Evolutionary conservation across 2,888 invertebrate species (phyloP).

Genomic region (Sthenelais limicola): DNA sequence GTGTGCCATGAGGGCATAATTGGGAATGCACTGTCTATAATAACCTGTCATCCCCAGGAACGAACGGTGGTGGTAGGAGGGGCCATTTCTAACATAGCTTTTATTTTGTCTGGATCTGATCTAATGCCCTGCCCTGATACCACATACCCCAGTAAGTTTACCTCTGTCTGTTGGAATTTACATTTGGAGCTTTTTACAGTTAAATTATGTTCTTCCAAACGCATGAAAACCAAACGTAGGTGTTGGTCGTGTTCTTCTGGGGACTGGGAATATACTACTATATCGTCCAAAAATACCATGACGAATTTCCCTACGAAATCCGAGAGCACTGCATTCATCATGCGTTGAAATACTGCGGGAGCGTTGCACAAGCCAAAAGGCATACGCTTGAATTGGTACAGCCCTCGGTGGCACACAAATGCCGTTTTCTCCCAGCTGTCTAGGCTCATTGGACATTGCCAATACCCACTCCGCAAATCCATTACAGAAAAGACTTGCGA

Average conservation of each 20-base stretch:
- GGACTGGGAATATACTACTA: constrained; percentile 36
- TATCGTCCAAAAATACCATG: constrained; percentile 46
- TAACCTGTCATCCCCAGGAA: constrained; percentile 42
- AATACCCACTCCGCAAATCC: constrained; percentile 45
- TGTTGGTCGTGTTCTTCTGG: constrained; percentile 39
- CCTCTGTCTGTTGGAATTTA: constrained; percentile 28
- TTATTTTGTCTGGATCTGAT: constrained; percentile 45
- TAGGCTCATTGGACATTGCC: constrained; percentile 40
- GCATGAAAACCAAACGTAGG: constrained; percentile 41
- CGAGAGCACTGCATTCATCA: constrained; percentile 37
- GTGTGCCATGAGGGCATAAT: constrained; percentile 35
- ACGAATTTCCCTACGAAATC: constrained; percentile 25
- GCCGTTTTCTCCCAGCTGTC: constrained; percentile 45
- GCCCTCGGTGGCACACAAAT: constrained; percentile 38
- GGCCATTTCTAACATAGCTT: constrained; percentile 36
- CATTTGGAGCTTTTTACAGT: constrained; percentile 47
- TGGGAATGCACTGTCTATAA: constrained; percentile 28
- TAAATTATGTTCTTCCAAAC: constrained; percentile 38
- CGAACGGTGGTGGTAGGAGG: constrained; percentile 4
- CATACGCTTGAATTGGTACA: constrained; percentile 44
- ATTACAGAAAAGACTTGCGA: constrained; percentile 38
- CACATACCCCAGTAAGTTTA: constrained; percentile 46
- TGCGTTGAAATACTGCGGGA: constrained; percentile 41
- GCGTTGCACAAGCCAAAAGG: constrained; percentile 48
- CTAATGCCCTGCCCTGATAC: constrained; percentile 43